These are phyloP conservation scores for Drosophila truncata DNA, from an alignment of 1,140 invertebrate species.

Conservation along the genomic window DNA sequence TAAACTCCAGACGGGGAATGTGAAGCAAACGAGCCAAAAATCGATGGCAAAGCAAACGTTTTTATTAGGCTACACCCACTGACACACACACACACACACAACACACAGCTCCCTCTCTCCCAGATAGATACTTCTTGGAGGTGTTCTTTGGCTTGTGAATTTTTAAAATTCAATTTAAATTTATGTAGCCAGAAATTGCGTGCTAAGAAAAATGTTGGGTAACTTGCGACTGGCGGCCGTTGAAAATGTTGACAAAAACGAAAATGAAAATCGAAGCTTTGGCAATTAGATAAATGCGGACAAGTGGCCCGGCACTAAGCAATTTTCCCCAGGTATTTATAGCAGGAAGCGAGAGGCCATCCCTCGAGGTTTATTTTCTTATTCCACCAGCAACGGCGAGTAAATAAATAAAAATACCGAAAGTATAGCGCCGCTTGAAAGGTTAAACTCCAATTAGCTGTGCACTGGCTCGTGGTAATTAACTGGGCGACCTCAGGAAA, in stretches of 20 bases:
- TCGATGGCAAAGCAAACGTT: slow-evolving; percentile 66
- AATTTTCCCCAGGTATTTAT: slow-evolving; percentile 38
- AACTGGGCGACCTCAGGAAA: slow-evolving; percentile 43
- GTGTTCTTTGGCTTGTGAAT: slow-evolving; percentile 64
- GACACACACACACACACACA: neutral
- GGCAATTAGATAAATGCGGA: slow-evolving; percentile 46
- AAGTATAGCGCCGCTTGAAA: slow-evolving; percentile 30
- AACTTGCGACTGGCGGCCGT: neutral
- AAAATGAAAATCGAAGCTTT: slow-evolving; percentile 40
- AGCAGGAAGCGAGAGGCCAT: slow-evolving; percentile 20
- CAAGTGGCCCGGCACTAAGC: slow-evolving; percentile 36
- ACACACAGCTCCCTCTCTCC: slow-evolving; percentile 3
- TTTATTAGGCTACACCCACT: slow-evolving; percentile 31
- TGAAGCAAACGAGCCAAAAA: slow-evolving; percentile 55
- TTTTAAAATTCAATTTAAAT: slow-evolving; percentile 84
- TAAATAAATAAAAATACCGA: slow-evolving; percentile 43
- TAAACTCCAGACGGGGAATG: slow-evolving; percentile 58
- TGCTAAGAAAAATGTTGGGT: slow-evolving; percentile 44
- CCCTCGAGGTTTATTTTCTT: slow-evolving; percentile 29
- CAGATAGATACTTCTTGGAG: slow-evolving; percentile 15
- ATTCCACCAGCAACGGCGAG: slow-evolving; percentile 9
- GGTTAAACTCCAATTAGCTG: slow-evolving; percentile 72
- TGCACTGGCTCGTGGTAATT: slow-evolving; percentile 67
- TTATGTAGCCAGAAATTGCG: slow-evolving; percentile 62
- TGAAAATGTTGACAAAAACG: slow-evolving; percentile 31